phyloP scores from a whole-genome alignment of 1,140 invertebrate genomes.

The Eriocheir sinensis region DNA sequence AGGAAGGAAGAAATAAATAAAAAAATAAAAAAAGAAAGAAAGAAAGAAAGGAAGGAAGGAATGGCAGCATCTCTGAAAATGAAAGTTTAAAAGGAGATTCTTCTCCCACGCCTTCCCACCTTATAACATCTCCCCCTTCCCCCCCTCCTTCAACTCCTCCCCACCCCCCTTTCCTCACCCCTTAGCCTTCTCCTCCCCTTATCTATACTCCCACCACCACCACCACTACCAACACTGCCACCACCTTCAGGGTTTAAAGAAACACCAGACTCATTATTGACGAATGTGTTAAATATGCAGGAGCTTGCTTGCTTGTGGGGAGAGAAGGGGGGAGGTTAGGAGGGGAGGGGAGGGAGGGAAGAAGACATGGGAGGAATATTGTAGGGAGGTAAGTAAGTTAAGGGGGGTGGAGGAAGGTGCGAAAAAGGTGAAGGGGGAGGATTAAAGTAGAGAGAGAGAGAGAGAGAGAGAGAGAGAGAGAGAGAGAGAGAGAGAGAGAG shows the following conservation, averaged over 20 bases:
- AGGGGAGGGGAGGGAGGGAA: not conserved
- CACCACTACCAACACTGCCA: too few relatives aligned
- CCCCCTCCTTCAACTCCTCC: too few relatives aligned
- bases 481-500: conserved; percentile 23
- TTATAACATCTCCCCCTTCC: too few relatives aligned
- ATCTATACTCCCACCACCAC: not conserved
- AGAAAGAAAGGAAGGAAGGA: not conserved
- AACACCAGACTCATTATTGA: not conserved
- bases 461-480: not conserved
- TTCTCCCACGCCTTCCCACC: too few relatives aligned
- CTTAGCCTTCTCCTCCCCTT: not conserved
- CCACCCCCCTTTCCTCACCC: too few relatives aligned
- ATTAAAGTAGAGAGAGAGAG: not conserved
- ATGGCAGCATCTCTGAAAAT: not conserved
- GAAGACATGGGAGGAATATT: not conserved
- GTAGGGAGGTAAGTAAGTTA: not conserved
- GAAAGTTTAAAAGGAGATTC: conserved; percentile 24
- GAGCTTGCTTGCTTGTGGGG: not conserved
- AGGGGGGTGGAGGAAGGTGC: not conserved
- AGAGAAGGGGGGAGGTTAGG: not conserved
- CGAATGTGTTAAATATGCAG: conserved; percentile 25
- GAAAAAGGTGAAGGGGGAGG: not conserved
- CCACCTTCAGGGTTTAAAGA: not conserved
- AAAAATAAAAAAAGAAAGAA: not conserved
- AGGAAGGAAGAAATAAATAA: too few relatives aligned